Percentiles rank a stretch among this genome's conserved stretches.
These are phyloP conservation scores for Dromococcyx pavoninus DNA, from an alignment of 2,797 vertebrate species.

Conservation along the genomic window DNA sequence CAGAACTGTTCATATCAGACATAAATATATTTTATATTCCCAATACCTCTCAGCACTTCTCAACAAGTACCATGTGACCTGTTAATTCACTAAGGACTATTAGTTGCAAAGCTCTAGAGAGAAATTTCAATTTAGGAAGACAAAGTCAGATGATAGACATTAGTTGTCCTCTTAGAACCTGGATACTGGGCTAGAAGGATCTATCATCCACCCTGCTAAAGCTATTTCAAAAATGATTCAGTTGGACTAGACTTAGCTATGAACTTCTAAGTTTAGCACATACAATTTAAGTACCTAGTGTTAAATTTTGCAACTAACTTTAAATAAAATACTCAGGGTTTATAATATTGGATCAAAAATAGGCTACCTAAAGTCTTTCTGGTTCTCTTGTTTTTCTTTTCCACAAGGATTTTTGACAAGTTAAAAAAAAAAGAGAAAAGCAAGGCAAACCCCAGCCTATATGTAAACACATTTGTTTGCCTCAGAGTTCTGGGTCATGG, in stretches of 20 bases:
- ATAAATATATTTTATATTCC: background rate
- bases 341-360: slow-evolving; percentile 77
- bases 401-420: slow-evolving; percentile 86
- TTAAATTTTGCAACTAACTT: background rate
- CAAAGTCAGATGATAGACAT: background rate
- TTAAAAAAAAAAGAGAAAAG: background rate
- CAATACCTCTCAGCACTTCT: background rate
- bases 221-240: background rate
- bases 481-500: background rate
- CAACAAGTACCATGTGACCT: background rate
- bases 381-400: slow-evolving; percentile 86
- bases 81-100: background rate
- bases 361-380: slow-evolving; percentile 77
- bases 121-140: background rate
- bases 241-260: background rate
- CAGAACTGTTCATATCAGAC: background rate
- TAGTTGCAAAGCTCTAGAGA: background rate
- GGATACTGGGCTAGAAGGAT: background rate
- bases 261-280: background rate
- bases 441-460: too few species aligned
- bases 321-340: background rate
- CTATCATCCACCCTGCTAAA: background rate
- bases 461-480: background rate
- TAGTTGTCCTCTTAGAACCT: background rate
- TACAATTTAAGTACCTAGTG: background rate